Evolutionary conservation across 30 jellyfish, hydroid and myxozoan genomes (phyloP).

Genomic region (Cassiopea andromeda): DNA sequence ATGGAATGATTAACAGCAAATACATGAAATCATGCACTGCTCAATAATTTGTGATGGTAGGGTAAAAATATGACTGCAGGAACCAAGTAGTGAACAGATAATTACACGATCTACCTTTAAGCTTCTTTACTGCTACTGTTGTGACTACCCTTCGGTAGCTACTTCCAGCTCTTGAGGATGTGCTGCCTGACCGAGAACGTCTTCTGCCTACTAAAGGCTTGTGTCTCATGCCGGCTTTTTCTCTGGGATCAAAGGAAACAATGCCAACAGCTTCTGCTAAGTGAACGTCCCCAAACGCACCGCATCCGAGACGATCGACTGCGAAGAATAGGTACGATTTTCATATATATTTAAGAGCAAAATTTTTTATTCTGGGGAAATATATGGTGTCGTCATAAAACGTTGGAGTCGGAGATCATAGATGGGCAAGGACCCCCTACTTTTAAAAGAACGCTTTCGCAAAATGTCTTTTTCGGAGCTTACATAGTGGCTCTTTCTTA

Average conservation of each 20-base stretch:
- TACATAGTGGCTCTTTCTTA: no score
- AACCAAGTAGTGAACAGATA: no score
- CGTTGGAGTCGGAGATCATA: no score
- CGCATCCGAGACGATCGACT: slow-evolving; percentile 93
- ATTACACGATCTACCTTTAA: slow-evolving; percentile 72
- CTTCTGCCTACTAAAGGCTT: slow-evolving; percentile 77
- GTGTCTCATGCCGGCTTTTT: slow-evolving; percentile 81
- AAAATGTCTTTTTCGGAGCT: no score
- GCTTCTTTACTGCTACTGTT: slow-evolving; percentile 92
- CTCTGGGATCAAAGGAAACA: slow-evolving; percentile 81
- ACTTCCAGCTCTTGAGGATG: slow-evolving; percentile 68
- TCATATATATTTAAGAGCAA: background rate
- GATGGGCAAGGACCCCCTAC: no score
- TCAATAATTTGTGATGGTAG: no score
- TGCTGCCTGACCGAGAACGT: slow-evolving; percentile 81
- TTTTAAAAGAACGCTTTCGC: no score
- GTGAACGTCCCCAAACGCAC: slow-evolving; percentile 97
- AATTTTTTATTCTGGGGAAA: no score
- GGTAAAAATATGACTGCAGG: no score
- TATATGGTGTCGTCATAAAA: no score
- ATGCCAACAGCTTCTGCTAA: slow-evolving; percentile 97
- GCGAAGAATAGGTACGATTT: background rate
- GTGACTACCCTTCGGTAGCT: slow-evolving; percentile 70
- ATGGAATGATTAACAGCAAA: background rate
- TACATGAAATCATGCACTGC: no score